Base-by-base conservation (phyloP, 2,113 vertebrate genomes). In the Rhinopomastus cyanomelas region DNA sequence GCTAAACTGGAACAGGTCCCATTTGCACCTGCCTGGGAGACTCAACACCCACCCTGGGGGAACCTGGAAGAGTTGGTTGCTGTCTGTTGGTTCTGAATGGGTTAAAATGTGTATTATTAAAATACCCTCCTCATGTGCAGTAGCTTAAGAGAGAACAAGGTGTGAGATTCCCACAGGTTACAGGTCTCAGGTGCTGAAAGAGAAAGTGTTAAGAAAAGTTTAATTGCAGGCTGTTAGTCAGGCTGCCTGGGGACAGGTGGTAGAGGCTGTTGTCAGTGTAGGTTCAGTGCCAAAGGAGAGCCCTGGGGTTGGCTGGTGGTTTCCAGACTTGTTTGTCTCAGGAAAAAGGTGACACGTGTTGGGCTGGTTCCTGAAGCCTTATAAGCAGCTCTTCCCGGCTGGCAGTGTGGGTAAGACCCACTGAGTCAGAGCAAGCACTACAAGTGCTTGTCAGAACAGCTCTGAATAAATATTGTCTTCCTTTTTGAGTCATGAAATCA, bases 41-140 rank as follows among this genome's bases (percentile, higher is more conserved):
- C 51, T 59, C 17, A 46, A 3, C 6, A 4, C 53, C 49, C 8
- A 3, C 62, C 46, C 74, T n/a, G 21, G 26, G 25, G 64, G 57
- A 56, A 62, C 25, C 57, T 78, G 64, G 48, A 36, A 32, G 30
- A 60, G 27, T 5, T 30, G 29, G 16, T 59, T 17, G 34, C 0
- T 72, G n/a, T n/a, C 57, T 83, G 21, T 66, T 72, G 39, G 46
- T 26, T 42, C 73, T 39, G 46, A 59, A 68, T 6, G 65, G 66
- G 76, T 77, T 85, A 71, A 82, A 73, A n/a, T n/a, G n/a, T n/a
- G n/a, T n/a, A n/a, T n/a, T n/a, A n/a, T 83, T 67, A 65, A 73
- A 56, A 42, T 29, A 59, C 16, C 49, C 1, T 13, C 30, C 66
- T 46, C 27, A 88, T 90, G 21, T 48, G 26, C 18, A 34, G 55